Conservation (phyloP, 2,797 vertebrate genomes). For the Fistularia tabacaria region DNA sequence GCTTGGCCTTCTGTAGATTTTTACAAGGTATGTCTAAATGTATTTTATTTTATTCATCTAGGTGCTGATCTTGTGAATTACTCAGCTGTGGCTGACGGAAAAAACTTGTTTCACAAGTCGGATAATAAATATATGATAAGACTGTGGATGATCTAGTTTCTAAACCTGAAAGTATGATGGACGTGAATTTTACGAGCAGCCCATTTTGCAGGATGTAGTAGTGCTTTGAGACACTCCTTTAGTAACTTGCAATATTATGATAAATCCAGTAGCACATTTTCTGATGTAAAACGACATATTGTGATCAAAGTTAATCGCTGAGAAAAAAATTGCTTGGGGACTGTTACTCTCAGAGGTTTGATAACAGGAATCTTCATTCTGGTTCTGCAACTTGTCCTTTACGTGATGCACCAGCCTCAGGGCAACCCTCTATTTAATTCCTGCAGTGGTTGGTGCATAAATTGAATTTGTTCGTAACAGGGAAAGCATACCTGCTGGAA, state of each 20-base stretch:
- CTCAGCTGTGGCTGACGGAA: no score
- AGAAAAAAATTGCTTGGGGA: not conserved
- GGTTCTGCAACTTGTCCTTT: conserved; percentile 10
- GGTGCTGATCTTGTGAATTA: not conserved
- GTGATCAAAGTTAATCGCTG: not conserved
- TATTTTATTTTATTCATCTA: conserved; percentile 18
- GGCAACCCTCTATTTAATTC: conserved; percentile 25
- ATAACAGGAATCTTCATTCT: conserved; percentile 28
- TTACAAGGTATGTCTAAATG: conserved; percentile 28
- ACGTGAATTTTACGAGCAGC: no score
- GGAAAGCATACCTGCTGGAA: not conserved
- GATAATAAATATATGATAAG: no score
- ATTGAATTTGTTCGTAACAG: conserved; percentile 27
- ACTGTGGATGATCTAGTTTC: no score
- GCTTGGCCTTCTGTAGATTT: no score
- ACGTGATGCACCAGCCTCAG: conserved; percentile 10
- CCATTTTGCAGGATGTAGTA: no score
- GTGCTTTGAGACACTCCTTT: no score
- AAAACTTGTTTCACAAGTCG: not conserved
- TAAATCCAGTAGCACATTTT: no score
- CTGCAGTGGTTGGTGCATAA: conserved; percentile 13
- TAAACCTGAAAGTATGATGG: no score
- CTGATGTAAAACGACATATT: not conserved
- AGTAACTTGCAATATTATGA: no score
- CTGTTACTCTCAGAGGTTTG: conserved; percentile 29